Evolutionary conservation across 2,113 vertebrate species (phyloP), one percentile per base, ranked within the genome.

Genomic region (Tricholaema leucomelas): DNA sequence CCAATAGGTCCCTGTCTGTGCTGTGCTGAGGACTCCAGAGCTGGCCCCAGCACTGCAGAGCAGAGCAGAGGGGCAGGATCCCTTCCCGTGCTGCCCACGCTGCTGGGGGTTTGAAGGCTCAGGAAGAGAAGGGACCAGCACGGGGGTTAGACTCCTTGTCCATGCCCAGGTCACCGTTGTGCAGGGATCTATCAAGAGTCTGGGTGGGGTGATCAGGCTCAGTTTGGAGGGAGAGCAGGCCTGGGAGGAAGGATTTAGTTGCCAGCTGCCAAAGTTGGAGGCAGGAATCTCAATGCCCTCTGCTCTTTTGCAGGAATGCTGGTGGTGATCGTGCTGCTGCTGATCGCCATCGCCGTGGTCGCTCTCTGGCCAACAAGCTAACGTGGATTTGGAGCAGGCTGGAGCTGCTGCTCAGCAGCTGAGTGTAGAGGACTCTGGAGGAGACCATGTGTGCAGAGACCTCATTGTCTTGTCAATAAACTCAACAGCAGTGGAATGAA

Each of bases 271-370:
- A 8, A 10, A 25, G 67, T 1, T 12, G 71, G 18, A 73, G 60
- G 71, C 44, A 48, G 74, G 84, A 30, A 42, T 38, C 61, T 77
- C 6, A 70, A 1, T 1, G 2, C 6, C 0, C 7, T 31, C 79
- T 23, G 77, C 6, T 94, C 65, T 78, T 36, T 88, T 36, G 13
- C 93, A 97, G 97, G 96, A 19, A 91, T 97, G 97, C 87, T 97
- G 96, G 96, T 97, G 97, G 95, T 97, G 73, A 97, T 97, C 5
- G 96, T 97, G 71, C 25, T 97, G 87, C 90, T 97, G 85, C 94
- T 97, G 72, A 80, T 97, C 5, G 96, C 97, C 4, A 97, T 97
- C 36, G 96, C 96, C 0, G 97, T 97, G 71, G 96, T 97, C 1
- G 97, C 97, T 5, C 72, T 97, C 70, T 97, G 96, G 96, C 97